These are phyloP conservation scores for Neoscelio sp. DNA, from an alignment of 2,888 invertebrate genomes.

Conservation along the genomic window DNA sequence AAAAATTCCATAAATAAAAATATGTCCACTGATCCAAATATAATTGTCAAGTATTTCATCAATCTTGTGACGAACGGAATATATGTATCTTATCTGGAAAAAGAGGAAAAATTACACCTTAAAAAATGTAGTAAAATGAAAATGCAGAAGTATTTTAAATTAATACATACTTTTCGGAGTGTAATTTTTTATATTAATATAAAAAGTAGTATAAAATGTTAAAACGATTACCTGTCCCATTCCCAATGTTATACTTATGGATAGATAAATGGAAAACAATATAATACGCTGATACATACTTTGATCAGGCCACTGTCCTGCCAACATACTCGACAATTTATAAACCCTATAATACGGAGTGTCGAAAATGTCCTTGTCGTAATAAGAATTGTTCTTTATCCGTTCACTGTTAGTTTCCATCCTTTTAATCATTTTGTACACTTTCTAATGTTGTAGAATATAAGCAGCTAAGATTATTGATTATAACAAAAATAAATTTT, in stretches of 20 bases:
- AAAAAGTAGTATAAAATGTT: no score
- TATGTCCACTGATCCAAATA: slow-evolving; percentile 17
- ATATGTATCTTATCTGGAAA: slow-evolving; percentile 19
- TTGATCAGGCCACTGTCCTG: slow-evolving; percentile 22
- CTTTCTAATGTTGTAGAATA: no score
- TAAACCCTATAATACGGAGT: slow-evolving; percentile 1
- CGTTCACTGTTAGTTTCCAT: no score
- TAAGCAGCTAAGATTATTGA: no score
- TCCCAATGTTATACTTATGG: slow-evolving; percentile 4
- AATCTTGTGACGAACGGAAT: slow-evolving; percentile 20
- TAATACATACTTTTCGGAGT: not conserved
- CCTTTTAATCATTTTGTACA: no score
- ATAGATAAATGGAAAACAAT: not conserved
- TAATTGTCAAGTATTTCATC: slow-evolving; percentile 28
- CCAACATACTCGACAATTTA: slow-evolving; percentile 1
- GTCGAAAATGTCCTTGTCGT: slow-evolving; percentile 23
- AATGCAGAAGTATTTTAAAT: not conserved
- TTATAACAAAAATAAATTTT: no score
- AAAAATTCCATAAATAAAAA: slow-evolving; percentile 14
- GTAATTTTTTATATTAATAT: no score
- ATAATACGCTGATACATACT: not conserved
- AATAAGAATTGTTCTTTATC: no score
- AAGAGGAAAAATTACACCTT: not conserved
- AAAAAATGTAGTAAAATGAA: not conserved
- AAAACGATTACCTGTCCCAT: slow-evolving; percentile 8